A percentile compares a stretch with the other conserved stretches of the same genome.
Conservation (phyloP, 2,888 invertebrate genomes). For the Nematopogon swammerdamellus region DNA sequence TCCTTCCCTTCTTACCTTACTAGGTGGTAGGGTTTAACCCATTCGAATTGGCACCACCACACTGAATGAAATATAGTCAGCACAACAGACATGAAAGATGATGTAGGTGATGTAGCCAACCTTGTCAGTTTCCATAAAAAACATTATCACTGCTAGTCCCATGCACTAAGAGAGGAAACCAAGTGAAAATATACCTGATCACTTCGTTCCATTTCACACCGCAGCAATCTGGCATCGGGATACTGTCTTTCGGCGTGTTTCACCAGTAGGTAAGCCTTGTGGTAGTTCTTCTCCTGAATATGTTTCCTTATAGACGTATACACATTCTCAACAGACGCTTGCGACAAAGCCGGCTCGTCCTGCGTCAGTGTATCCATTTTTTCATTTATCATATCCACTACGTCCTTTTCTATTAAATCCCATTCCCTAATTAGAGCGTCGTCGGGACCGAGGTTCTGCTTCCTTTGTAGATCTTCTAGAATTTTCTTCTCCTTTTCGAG, state of each 20-base stretch:
- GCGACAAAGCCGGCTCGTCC: slow-evolving; percentile 42
- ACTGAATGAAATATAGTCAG: too few relatives aligned
- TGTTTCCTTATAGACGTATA: slow-evolving; percentile 40
- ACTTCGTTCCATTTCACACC: slow-evolving; percentile 45
- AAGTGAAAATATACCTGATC: slow-evolving; percentile 47
- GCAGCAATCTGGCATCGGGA: slow-evolving; percentile 41
- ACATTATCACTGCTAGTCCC: too few relatives aligned
- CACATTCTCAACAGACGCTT: slow-evolving; percentile 38
- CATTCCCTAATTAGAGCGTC: slow-evolving; percentile 42
- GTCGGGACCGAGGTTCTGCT: slow-evolving; percentile 40
- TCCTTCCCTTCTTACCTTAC: too few relatives aligned
- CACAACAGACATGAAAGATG: too few relatives aligned
- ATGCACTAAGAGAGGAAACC: too few relatives aligned
- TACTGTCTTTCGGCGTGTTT: slow-evolving; percentile 45
- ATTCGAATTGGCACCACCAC: too few relatives aligned
- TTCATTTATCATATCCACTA: slow-evolving; percentile 45
- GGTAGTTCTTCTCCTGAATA: slow-evolving; percentile 43
- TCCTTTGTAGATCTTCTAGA: slow-evolving; percentile 58
- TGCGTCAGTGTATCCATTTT: slow-evolving; percentile 43
- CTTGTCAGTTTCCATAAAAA: too few relatives aligned
- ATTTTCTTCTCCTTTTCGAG: slow-evolving; percentile 59
- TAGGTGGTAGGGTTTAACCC: too few relatives aligned
- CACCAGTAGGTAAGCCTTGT: slow-evolving; percentile 48
- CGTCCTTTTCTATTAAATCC: slow-evolving; percentile 49
- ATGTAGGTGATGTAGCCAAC: too few relatives aligned